Conservation (phyloP, 1,140 invertebrate genomes). For the Drosophila serrata region DNA sequence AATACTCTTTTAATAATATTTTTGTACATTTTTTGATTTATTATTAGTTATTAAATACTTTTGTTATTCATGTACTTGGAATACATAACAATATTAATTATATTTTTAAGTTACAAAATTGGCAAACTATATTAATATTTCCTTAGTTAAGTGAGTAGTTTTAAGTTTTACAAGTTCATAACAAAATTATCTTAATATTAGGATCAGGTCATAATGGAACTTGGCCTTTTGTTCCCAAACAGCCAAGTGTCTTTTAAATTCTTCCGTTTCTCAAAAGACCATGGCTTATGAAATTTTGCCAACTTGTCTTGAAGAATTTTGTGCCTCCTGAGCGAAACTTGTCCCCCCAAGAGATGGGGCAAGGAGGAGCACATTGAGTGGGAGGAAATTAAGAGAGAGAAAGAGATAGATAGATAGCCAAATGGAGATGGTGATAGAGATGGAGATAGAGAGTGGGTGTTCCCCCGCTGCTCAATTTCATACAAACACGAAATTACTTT, state of each 20-base stretch:
- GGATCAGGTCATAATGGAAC: neutral
- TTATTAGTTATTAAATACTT: neutral
- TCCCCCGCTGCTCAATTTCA: slow-evolving; percentile 36
- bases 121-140: too few relatives aligned
- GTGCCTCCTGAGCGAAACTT: slow-evolving; percentile 1
- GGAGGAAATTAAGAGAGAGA: slow-evolving; percentile 5
- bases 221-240: neutral
- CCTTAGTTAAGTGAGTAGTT: too few relatives aligned
- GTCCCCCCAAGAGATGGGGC: neutral
- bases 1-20: neutral
- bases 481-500: slow-evolving; percentile 64
- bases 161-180: neutral
- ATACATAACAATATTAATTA: too few relatives aligned
- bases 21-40: neutral
- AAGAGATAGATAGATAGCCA: neutral
- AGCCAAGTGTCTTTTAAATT: neutral
- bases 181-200: neutral
- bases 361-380: neutral
- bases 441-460: slow-evolving; percentile 21
- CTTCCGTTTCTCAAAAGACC: neutral
- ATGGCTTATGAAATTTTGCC: slow-evolving; percentile 26
- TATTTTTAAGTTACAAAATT: too few relatives aligned
- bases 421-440: neutral
- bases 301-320: slow-evolving; percentile 37
- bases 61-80: neutral